These are phyloP conservation scores for Aphelenchoides bicaudatus DNA, from an alignment of 2,888 invertebrate genomes.

Conservation along the genomic window DNA sequence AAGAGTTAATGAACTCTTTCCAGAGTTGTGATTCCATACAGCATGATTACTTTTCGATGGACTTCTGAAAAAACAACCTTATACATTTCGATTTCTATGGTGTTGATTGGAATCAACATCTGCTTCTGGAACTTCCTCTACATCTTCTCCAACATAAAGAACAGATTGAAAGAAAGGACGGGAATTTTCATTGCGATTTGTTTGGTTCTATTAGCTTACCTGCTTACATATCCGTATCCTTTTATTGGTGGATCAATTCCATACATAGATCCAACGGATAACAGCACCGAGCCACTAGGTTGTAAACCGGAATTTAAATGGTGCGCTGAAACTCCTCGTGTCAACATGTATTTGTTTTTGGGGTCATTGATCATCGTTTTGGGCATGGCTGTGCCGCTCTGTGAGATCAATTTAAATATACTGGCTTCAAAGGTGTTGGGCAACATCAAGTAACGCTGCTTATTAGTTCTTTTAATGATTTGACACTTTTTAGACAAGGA, in stretches of 20 bases:
- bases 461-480: slow-evolving; percentile 6
- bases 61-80: slow-evolving; percentile 29
- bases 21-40: slow-evolving; percentile 33
- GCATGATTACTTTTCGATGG: slow-evolving; percentile 40
- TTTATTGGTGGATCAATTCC: slow-evolving; percentile 36
- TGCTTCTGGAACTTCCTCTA: slow-evolving; percentile 33
- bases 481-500: slow-evolving; percentile 20
- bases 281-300: slow-evolving; percentile 17
- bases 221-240: slow-evolving; percentile 45
- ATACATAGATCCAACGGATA: slow-evolving; percentile 24
- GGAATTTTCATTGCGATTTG: slow-evolving; percentile 29
- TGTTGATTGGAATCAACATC: slow-evolving; percentile 31
- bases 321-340: slow-evolving; percentile 32
- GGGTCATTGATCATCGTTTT: slow-evolving; percentile 35
- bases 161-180: slow-evolving; percentile 31
- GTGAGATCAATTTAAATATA: slow-evolving; percentile 38
- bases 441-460: slow-evolving; percentile 32
- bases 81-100: slow-evolving; percentile 31
- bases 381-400: slow-evolving; percentile 34
- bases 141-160: slow-evolving; percentile 36
- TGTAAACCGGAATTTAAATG: slow-evolving; percentile 30
- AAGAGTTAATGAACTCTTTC: too few relatives aligned
- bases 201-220: slow-evolving; percentile 35
- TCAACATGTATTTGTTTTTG: slow-evolving; percentile 36
- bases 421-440: slow-evolving; percentile 41